Evolutionary conservation across 2,888 invertebrate genomes (phyloP), one percentile per base, ranked within the genome.

Genomic region (Aquatica leii): DNA sequence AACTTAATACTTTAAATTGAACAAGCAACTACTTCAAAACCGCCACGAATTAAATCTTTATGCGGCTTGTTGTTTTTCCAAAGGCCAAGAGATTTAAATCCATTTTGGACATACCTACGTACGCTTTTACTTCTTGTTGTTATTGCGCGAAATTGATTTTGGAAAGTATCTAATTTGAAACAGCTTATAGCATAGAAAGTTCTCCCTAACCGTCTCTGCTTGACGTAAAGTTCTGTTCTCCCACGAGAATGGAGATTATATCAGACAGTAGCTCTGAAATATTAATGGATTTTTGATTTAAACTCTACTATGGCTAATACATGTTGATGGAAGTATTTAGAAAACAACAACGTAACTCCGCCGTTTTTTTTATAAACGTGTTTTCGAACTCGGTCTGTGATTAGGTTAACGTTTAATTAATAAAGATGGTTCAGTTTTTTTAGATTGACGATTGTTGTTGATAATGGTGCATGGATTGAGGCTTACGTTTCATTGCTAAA

Each of bases 201-300:
- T 64, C 64, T 56, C 64, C 54, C 55, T 54, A 60, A 64, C 60
- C 60, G 37, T 48, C 52, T 56, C 57, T 58, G 65, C 57, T 57
- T 64, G 46, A 46, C 46, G 60, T 49, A 60, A 65, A 65, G 65
- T 65, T 64, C 64, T 58, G 50, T 65, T 64, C 60, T 65, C 65
- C 65, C 65, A 50, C 53, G 65, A 65, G 65, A 58, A 65, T 57
- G 61, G 61, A 65, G 65, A 65, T 65, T 65, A 65, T 65, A 65
- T 65, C 65, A 65, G 65, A 65, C 65, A 65, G 61, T 65, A 54
- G 65, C 65, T 64, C 65, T 65, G 65, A 65, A 65, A 65, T 65
- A 65, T 65, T 65, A 65, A 65, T 65, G 65, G 65, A 65, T 65
- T 65, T 65, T 65, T 65, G 65, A 65, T 65, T 65, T 65, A 65